Evolutionary conservation across 1,140 invertebrate genomes (phyloP).

Genomic region (Hirudo medicinalis): DNA sequence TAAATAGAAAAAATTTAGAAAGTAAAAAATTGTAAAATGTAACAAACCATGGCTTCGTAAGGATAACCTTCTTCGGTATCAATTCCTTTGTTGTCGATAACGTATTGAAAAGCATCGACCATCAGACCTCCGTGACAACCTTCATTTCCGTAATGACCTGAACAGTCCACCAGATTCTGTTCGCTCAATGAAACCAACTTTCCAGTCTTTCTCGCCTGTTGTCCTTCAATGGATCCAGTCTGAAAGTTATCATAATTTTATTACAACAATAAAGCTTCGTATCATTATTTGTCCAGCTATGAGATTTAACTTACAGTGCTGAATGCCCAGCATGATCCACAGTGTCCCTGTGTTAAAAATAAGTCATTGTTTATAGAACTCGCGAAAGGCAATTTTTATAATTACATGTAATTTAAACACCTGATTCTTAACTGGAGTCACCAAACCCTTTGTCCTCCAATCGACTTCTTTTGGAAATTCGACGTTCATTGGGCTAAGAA

Average conservation of each 20-base stretch:
- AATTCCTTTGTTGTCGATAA: constrained; percentile 23
- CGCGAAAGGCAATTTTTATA: too few relatives aligned
- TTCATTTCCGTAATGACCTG: constrained; percentile 21
- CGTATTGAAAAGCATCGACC: constrained; percentile 25
- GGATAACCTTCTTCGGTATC: constrained; percentile 24
- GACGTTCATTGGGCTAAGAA: constrained; percentile 47
- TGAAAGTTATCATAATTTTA: background rate
- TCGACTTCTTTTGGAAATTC: constrained; percentile 25
- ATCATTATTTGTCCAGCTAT: background rate
- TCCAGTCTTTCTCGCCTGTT: constrained; percentile 27
- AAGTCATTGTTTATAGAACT: background rate
- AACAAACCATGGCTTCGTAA: constrained; percentile 15
- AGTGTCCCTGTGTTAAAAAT: constrained; percentile 47
- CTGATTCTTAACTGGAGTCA: constrained; percentile 36
- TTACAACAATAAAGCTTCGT: too few relatives aligned
- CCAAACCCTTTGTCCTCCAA: constrained; percentile 32
- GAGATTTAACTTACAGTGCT: constrained; percentile 42
- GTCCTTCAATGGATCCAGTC: constrained; percentile 33
- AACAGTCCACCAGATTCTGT: constrained; percentile 30
- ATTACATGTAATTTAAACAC: constrained; percentile 11
- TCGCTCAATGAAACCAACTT: constrained; percentile 31
- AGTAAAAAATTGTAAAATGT: too few relatives aligned
- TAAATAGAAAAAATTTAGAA: too few relatives aligned
- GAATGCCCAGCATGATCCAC: constrained; percentile 85
- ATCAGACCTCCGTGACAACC: constrained; percentile 27